Evolutionary conservation across 2,888 invertebrate species (phyloP), one percentile per base, ranked within the genome.

Genomic region (Meteorus colon): DNA sequence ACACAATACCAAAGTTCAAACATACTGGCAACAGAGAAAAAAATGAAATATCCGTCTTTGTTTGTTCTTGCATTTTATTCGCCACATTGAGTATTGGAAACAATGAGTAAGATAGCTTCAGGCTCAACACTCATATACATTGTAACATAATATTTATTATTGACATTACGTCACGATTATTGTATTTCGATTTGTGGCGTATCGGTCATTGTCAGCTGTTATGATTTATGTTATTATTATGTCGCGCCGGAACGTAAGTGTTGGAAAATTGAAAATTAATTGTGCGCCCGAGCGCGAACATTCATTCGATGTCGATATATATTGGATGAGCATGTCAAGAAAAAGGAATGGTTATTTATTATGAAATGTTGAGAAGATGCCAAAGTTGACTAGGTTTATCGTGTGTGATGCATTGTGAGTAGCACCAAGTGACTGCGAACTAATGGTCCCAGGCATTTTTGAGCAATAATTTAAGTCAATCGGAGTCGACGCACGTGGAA

Each of bases 311-410:
- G 79, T 82, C 79, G 75, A 81, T 82, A 81, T 82, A 8, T 37
- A 83, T 84, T 85, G 83, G 85, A 80, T 82, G 83, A 84, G 85
- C 83, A 84, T 83, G 80, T 83, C 82, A 82, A 73, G 73, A 74
- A 80, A 31, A 75, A 67, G 75, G 68, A 48, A 78, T 74, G 77
- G 77, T 77, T 71, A 78, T 79, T 80, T 79, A 76, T 75, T 70
- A 65, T 82, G 78, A 86, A 82, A 82, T 83, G 83, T 88, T 87
- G 86, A 84, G 86, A 84, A 87, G 84, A 89, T 89, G 88, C 89
- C 89, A 89, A 89, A 89, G 89, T 89, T 89, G 88, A 89, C 84
- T 89, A 89, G 88, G 88, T 89, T 89, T 89, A 89, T 85, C n/a
- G 29, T 19, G 29, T 19, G 34, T 60, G 48, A 59, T 29, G 71